Evolutionary conservation across 2,113 vertebrate genomes (phyloP), one percentile per base, ranked within the genome.

Genomic region (Bubo blakistoni): DNA sequence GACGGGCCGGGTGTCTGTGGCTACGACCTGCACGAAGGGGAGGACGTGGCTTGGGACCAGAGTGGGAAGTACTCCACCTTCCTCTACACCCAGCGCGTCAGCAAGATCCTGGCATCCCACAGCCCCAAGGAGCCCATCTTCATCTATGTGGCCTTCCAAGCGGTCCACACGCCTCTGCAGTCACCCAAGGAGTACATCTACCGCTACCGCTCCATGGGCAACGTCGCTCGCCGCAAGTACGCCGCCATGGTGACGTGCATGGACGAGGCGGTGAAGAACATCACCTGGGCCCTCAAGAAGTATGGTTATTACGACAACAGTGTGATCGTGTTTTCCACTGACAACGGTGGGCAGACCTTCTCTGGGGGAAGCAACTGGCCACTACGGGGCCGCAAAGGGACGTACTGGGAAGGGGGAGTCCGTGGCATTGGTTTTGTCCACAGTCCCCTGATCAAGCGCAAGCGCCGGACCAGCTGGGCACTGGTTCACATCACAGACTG

Each of bases 291-390:
- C 25, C 99, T 99, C 30, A 99, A 99, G 89, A 99, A 99, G 86
- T 99, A 99, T 0, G 99, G 99, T 9, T 99, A 99, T 96, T 99
- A 99, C 11, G 98, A 99, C 94, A 99, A 99, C 97, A 99, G 98
- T 1, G 97, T 99, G 66, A 98, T 99, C 0, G 97, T 99, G 73
- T 99, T 99, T 97, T 99, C 99, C 70, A 99, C 99, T 0, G 99
- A 99, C 91, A 99, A 99, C 0, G 99, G 99, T 0, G 99, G 99
- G 34, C 99, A 99, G 95, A 99, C 99, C 6, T 98, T 99, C 86
- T 99, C 99, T 0, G 99, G 99, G 2, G 99, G 99, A 57, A 99
- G 98, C 96, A 99, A 99, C 95, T 99, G 99, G 99, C 99, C 99
- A 0, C 98, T 99, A 14, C 97, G 99, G 57, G 99, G 99, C 34